Evolutionary conservation across 2,888 invertebrate genomes (phyloP), one percentile per base, ranked within the genome.

Genomic region (Pyrrhosoma nymphula): DNA sequence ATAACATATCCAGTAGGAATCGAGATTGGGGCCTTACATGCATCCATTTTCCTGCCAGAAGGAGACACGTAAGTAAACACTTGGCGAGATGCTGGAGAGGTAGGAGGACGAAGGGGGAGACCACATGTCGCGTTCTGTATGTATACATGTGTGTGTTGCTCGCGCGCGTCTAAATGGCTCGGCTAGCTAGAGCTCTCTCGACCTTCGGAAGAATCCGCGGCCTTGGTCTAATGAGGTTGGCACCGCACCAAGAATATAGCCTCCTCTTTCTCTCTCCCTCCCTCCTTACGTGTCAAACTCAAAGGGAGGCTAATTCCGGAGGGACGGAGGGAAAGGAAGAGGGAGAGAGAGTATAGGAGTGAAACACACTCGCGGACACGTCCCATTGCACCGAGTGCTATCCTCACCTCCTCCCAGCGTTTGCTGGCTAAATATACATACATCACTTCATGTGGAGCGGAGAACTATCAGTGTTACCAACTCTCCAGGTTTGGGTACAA

Each of bases 201-300:
- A 35, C 82, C 82, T 82, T 82, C 82, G 16, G 82, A 82, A 82
- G 82, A 82, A 82, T 82, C 82, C 82, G 82, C 35, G 82, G 14
- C 82, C 82, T 82, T 82, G 82, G 82, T 14, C 30, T 82, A 82
- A 82, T 30, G 82, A 35, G 30, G 35, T 30, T 35, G 30, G 82
- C 82, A 14, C 30, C 18, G 30, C 35, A 30, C 82, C 82, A 82
- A 82, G 30, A 14, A 10, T n/a, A 23, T 82, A 12, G 18, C 60
- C 60, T 20, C 60, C 60, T 2, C 60, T 12, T 20, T 14, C 60
- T 18, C 60, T 60, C 60, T 12, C 6, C 60, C 60, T 18, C 60
- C 12, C 60, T 12, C 6, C 60, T 60, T 60, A 14, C 60, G 20
- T 60, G 69, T 26, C 26, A 26, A 69, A 2, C 82, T 6, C 82